phyloP scores from a whole-genome alignment of 2,888 invertebrate genomes.

The Pterostichus niger region DNA sequence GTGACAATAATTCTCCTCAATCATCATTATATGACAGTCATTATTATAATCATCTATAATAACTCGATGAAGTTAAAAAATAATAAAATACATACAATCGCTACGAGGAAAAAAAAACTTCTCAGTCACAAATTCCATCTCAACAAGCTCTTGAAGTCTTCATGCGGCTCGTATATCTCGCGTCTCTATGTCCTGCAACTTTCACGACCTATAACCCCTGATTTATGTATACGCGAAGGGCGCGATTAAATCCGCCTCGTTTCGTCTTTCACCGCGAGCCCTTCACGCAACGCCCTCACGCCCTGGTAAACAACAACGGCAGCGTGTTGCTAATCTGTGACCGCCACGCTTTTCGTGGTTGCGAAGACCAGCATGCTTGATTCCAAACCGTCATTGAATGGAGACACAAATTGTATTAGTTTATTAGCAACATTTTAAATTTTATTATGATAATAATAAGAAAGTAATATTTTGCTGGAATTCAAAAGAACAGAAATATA shows the following conservation, averaged over 20 bases:
- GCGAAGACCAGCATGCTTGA: too few relatives aligned
- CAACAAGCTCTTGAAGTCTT: constrained; percentile 18
- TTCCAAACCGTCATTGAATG: too few relatives aligned
- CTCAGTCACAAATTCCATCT: constrained; percentile 15
- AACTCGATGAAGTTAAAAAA: background rate
- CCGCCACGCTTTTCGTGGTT: constrained; percentile 25
- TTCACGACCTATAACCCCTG: constrained; percentile 54
- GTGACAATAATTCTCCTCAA: too few relatives aligned
- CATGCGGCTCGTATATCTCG: constrained; percentile 22
- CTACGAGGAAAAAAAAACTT: background rate
- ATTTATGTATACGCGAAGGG: constrained; percentile 54
- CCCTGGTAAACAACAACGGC: constrained; percentile 33
- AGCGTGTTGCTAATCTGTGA: constrained; percentile 44
- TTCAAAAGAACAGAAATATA: too few relatives aligned
- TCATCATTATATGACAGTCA: too few relatives aligned
- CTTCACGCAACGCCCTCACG: background rate
- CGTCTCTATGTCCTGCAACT: constrained; percentile 26
- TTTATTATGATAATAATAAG: too few relatives aligned
- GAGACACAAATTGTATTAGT: too few relatives aligned
- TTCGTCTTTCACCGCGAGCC: constrained; percentile 43
- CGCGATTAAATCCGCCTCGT: constrained; percentile 49
- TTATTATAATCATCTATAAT: too few relatives aligned
- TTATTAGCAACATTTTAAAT: too few relatives aligned
- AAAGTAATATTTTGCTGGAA: too few relatives aligned
- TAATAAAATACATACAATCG: background rate